Evolutionary conservation across 53 echinoderm and acorn worm species (phyloP), one percentile per base, ranked within the genome.

Genomic region (Hippasteria phrygiana): DNA sequence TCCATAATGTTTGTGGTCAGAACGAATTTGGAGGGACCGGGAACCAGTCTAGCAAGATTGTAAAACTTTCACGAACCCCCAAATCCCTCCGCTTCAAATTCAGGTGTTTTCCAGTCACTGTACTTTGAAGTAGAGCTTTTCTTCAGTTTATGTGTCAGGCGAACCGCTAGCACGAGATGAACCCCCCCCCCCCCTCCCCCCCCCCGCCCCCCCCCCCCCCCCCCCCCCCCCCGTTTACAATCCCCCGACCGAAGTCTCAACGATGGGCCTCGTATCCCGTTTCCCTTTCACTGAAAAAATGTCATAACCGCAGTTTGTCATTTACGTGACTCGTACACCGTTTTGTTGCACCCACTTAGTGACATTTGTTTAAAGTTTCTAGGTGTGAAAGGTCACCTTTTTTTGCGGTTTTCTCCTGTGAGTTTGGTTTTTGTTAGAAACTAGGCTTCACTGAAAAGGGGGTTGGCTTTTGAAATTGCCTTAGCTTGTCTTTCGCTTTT

Each of bases 361-460:
- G 46, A 37, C 56, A 79, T 79, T 79, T 56, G 79, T 62, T 42
- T 35, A 55, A 42, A 59, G 79, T 62, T 56, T 62, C 53, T 26
- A 79, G 79, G 79, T 79, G 56, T 38, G 62, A 79, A 56, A 79
- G 79, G 79, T 79, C 59, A 56, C 20, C 18, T 37, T 37, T 38
- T 37, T 79, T 59, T 62, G 79, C n/a, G 79, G 56, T 79, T 79
- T 48, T 40, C 56, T 38, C 29, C 13, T 37, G 14, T 34, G 22
- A 62, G 54, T 26, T 62, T 39, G 33, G 27, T 78, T 75, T 34
- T 79, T 79, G 79, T 56, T 5, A 36, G 11, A 79, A 79, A 79
- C 14, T 79, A 56, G 79, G 79, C 46, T 62, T 56, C 24, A 32
- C 2, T 79, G 79, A 79, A 79, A 79, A 62, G 59, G 33, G 38